Evolutionary conservation across 2,113 vertebrate genomes (phyloP).

Genomic region (Kryptolebias marmoratus): DNA sequence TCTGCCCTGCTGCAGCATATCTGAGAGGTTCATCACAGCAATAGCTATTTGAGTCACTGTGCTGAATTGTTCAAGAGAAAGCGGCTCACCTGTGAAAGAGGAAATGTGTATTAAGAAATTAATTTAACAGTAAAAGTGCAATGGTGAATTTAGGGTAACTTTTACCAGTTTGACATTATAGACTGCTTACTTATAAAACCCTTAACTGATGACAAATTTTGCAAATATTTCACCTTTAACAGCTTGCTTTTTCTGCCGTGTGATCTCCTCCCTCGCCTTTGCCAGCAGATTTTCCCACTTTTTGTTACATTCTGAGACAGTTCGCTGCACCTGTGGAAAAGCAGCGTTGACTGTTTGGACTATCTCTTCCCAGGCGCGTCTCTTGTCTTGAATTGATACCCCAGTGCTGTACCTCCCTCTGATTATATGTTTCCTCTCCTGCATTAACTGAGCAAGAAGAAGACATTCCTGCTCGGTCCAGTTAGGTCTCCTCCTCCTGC

Average conservation of each 20-base stretch:
- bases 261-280: conserved; percentile 66
- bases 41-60: conserved; percentile 57
- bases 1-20: background rate
- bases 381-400: conserved; percentile 50
- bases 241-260: conserved; percentile 45
- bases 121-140: no score
- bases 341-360: conserved; percentile 49
- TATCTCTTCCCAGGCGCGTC: conserved; percentile 61
- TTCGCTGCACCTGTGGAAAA: conserved; percentile 61
- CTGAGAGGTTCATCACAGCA: conserved; percentile 66
- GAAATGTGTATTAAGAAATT: no score
- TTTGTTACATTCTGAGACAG: conserved; percentile 60
- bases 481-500: conserved; percentile 58
- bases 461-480: conserved; percentile 59
- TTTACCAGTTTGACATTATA: background rate
- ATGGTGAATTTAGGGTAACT: no score
- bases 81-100: conserved; percentile 37
- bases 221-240: conserved; percentile 28
- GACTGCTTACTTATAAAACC: no score
- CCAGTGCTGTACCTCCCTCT: conserved; percentile 55
- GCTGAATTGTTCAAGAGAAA: conserved; percentile 40
- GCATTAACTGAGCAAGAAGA: conserved; percentile 58
- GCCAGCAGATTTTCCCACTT: conserved; percentile 70
- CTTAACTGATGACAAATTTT: no score
- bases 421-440: conserved; percentile 47